A percentile compares a stretch with the other conserved stretches of the same genome.
Conservation (phyloP, 2,888 invertebrate species). For the Crioceris asparagi region DNA sequence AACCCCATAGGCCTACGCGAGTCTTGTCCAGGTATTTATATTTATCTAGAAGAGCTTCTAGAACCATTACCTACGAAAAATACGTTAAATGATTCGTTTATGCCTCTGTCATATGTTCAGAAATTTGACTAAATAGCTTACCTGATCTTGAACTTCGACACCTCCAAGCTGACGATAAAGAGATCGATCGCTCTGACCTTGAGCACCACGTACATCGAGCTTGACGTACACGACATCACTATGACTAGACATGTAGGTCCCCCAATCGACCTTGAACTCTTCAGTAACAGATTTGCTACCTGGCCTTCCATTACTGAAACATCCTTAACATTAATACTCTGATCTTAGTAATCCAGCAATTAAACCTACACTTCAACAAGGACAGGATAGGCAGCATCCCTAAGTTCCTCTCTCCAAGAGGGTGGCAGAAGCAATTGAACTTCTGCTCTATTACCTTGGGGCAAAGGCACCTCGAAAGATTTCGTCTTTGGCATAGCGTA, state of each 20-base stretch:
- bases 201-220: conserved; percentile 74
- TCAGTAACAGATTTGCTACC: conserved; percentile 86
- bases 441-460: conserved; percentile 78
- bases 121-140: conserved; percentile 29
- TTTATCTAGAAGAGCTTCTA: conserved; percentile 71
- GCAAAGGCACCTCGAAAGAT: conserved; percentile 75
- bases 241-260: conserved; percentile 84
- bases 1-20: conserved; percentile 89
- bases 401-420: conserved; percentile 73
- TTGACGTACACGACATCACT: conserved; percentile 85
- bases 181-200: conserved; percentile 64
- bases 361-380: conserved; percentile 71
- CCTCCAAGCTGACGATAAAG: conserved; percentile 77
- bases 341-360: too few species aligned
- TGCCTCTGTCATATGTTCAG: neutral
- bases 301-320: conserved; percentile 70
- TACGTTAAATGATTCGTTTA: neutral
- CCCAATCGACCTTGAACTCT: conserved; percentile 80
- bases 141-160: conserved; percentile 75
- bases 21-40: conserved; percentile 77
- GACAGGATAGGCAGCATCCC: conserved; percentile 80
- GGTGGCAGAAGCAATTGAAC: conserved; percentile 83
- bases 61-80: conserved; percentile 60
- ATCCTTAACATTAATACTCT: neutral
- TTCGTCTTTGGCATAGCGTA: conserved; percentile 73